Evolutionary conservation across 2,888 invertebrate species (phyloP), one percentile per base, ranked within the genome.

Genomic region (Augochlorella aurata): DNA sequence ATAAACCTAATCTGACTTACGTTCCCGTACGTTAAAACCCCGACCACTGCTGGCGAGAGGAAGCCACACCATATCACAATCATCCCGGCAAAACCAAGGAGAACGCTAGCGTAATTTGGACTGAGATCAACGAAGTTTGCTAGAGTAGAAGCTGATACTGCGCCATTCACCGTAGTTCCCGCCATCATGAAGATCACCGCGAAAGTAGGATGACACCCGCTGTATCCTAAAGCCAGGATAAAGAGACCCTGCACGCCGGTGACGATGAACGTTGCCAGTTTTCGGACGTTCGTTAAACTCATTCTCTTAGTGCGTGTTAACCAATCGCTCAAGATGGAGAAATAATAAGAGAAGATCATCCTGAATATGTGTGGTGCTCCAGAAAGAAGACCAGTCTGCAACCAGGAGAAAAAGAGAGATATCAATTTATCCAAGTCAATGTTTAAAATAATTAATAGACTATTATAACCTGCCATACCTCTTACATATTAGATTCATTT

Each of bases 121-220:
- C 96, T 95, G 69, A 96, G 94, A 87, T 97, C 96, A 12, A 97
- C 96, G 77, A 96, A 94, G 74, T 95, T 95, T 4, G 96, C 95
- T 50, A 96, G 92, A 1, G 96, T 95, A 0, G 96, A 96, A 0
- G 96, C 95, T 0, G 96, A 96, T 2, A 96, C 95, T 0, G 96
- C 95, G 0, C 97, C 97, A 89, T 96, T 96, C 10, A 95, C 94
- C 61, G 95, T 95, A 1, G 95, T 95, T 0, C 96, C 96, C n/a
- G 95, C 84, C 54, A 95, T 95, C 83, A 96, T 93, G 84, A 96
- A 95, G 3, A 95, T 89, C 66, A 96, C 95, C 0, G 96, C 96
- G 3, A 94, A 93, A 0, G 92, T 93, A 7, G 95, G 94, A 89
- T 96, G 94, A 89, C 96, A 96, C 0, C 96, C 96, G 50, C 95